A percentile compares a stretch with the other conserved stretches of the same genome.
Evolutionary conservation across 2,888 invertebrate species (phyloP).

Genomic region (Polyommatus icarus): DNA sequence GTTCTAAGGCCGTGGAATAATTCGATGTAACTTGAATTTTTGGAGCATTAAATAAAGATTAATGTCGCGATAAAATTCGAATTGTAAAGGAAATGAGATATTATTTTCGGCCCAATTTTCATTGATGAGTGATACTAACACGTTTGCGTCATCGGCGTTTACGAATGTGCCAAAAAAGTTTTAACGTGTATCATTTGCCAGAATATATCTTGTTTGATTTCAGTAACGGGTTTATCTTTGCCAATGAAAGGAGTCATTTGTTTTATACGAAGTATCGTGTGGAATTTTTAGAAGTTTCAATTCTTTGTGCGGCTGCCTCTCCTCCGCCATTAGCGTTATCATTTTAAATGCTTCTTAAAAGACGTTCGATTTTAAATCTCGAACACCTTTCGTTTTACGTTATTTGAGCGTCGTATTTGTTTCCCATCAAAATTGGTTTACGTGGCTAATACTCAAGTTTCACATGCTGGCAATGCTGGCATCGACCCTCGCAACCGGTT

Average conservation of each 20-base stretch:
- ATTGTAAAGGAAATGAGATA: not conserved
- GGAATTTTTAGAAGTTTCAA: not conserved
- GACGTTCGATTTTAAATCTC: not conserved
- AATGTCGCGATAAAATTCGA: not conserved
- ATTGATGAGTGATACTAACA: not conserved
- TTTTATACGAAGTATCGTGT: not conserved
- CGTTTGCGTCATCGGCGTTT: slow-evolving; percentile 13
- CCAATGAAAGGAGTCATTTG: not conserved
- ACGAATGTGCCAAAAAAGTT: slow-evolving; percentile 17
- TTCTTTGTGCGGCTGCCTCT: not conserved
- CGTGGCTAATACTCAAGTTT: slow-evolving; percentile 45
- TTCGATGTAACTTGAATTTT: not conserved
- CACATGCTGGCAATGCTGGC: slow-evolving; percentile 47
- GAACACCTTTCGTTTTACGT: not conserved
- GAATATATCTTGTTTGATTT: not conserved
- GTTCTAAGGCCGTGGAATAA: not conserved
- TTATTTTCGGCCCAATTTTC: not conserved
- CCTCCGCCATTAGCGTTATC: not conserved
- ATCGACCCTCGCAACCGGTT: slow-evolving; percentile 48
- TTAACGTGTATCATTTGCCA: slow-evolving; percentile 14
- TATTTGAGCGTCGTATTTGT: not conserved
- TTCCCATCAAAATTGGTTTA: slow-evolving; percentile 23
- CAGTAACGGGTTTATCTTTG: slow-evolving; percentile 12
- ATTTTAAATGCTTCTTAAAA: not conserved
- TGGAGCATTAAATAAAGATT: not conserved